Evolutionary conservation across 2,797 vertebrate species (phyloP).

Genomic region (Acanthornis magna): DNA sequence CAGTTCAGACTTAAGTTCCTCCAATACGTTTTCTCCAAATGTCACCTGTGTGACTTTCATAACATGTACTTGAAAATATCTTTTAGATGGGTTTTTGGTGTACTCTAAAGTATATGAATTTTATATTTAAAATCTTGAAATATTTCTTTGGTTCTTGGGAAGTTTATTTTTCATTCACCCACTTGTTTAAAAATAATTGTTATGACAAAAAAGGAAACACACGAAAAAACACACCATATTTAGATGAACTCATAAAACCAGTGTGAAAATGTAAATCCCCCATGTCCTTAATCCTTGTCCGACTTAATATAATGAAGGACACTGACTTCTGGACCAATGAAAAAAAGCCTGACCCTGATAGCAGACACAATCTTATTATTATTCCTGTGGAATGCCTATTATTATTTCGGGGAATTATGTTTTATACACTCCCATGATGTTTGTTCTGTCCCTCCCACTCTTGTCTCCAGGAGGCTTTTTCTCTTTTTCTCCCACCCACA

Average conservation of each 20-base stretch:
- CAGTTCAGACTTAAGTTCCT: not conserved
- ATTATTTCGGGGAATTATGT: not conserved
- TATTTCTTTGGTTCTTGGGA: not conserved
- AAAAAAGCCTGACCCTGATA: not conserved
- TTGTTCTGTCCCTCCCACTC: not conserved
- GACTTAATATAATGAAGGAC: not conserved
- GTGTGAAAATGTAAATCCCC: not conserved
- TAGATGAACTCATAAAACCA: not conserved
- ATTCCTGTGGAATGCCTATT: not conserved
- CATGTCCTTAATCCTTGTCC: not conserved
- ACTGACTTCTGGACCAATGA: not conserved
- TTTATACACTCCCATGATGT: not conserved
- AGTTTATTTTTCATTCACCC: not conserved
- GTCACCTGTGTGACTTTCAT: not conserved
- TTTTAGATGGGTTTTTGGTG: accelerated
- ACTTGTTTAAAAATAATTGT: not conserved
- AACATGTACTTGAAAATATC: not conserved
- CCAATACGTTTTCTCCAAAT: not conserved
- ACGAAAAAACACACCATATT: not conserved
- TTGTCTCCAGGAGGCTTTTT: not conserved
- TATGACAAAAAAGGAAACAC: not conserved
- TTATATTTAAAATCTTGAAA: not conserved
- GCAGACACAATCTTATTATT: not conserved
- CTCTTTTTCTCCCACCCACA: not conserved
- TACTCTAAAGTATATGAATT: accelerated